A percentile compares a stretch with the other conserved stretches of the same genome.
These are phyloP conservation scores for Anthopleura xanthogrammica DNA, from an alignment of 92 coral and sea anemone species.

Conservation along the genomic window DNA sequence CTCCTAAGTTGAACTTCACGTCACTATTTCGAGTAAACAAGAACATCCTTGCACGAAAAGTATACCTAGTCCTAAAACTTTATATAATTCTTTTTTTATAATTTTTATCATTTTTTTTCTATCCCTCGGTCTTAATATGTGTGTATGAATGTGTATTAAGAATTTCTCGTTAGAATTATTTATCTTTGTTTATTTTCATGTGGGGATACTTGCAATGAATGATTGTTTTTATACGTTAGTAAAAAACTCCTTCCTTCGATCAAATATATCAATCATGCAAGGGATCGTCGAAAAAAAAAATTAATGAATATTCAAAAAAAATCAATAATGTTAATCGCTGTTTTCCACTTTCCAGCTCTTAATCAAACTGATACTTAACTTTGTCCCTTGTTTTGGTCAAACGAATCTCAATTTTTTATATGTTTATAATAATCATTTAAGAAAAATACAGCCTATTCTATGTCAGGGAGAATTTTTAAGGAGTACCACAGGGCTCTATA, in stretches of 20 bases:
- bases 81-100: background rate
- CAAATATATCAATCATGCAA: background rate
- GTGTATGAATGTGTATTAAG: background rate
- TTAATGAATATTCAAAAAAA: background rate
- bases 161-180: background rate
- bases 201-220: background rate
- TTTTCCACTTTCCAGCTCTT: background rate
- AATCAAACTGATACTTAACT: background rate
- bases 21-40: background rate
- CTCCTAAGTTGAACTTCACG: background rate
- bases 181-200: background rate
- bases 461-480: background rate
- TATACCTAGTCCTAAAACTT: background rate
- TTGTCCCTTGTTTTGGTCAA: background rate
- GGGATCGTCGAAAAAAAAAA: background rate
- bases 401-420: background rate
- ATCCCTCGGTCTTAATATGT: background rate
- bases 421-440: background rate
- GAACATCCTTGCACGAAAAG: background rate
- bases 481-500: constrained; percentile 23
- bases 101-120: background rate
- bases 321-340: background rate
- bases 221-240: background rate
- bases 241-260: background rate
- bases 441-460: background rate